These are phyloP conservation scores for Coranthus polyacanthus DNA, from an alignment of 2,797 vertebrate genomes.

Conservation along the genomic window DNA sequence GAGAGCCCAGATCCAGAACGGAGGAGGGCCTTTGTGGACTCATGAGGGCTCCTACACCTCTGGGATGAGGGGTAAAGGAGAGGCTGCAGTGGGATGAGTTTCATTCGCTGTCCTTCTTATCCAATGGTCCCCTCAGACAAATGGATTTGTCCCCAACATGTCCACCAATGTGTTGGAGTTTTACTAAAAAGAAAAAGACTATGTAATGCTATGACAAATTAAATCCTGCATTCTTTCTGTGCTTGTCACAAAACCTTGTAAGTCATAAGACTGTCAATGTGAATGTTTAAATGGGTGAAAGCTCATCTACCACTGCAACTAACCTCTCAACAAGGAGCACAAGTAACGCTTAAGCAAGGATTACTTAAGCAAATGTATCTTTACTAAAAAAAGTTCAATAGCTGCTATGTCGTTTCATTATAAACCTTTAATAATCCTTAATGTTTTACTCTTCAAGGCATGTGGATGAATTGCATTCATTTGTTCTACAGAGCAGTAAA, in stretches of 20 bases:
- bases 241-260: background rate
- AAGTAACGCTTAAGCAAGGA: background rate
- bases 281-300: background rate
- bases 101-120: too few species aligned
- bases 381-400: too few species aligned
- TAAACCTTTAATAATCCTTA: too few species aligned
- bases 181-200: too few species aligned
- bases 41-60: background rate
- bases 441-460: too few species aligned
- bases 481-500: background rate
- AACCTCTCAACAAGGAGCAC: background rate
- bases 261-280: background rate
- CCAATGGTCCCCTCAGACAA: too few species aligned
- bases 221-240: too few species aligned
- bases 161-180: too few species aligned
- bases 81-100: conserved; percentile 37
- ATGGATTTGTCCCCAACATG: too few species aligned
- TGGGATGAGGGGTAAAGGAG: background rate
- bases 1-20: background rate
- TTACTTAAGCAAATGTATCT: background rate
- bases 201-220: too few species aligned
- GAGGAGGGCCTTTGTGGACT: background rate
- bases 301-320: too few species aligned
- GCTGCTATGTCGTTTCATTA: too few species aligned
- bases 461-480: background rate